A percentile compares a stretch with the other conserved stretches of the same genome.
These are phyloP conservation scores for Azorinus chamasolen DNA, from an alignment of 2,888 invertebrate species.

Conservation along the genomic window DNA sequence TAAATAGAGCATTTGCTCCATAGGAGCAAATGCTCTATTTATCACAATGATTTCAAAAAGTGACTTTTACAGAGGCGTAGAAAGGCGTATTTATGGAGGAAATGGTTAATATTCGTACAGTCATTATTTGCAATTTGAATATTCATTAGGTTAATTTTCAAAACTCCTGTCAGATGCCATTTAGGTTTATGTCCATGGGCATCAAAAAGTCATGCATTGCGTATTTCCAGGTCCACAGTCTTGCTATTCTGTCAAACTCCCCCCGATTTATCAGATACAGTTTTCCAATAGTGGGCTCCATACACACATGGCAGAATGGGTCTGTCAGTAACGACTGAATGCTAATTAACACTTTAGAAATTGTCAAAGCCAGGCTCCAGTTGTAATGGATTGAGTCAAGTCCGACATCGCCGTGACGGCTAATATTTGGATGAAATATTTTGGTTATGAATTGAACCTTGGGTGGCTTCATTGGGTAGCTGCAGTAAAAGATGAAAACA, in stretches of 20 bases:
- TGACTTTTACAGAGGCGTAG: too few relatives aligned
- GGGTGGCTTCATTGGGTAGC: conserved; percentile 97
- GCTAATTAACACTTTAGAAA: conserved; percentile 90
- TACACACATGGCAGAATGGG: conserved; percentile 95
- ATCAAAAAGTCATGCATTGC: conserved; percentile 87
- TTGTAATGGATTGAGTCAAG: conserved; percentile 98
- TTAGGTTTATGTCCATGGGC: conserved; percentile 78
- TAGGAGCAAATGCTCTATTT: too few relatives aligned
- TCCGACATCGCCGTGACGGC: conserved; percentile 97
- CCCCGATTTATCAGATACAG: conserved; percentile 92
- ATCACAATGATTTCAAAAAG: too few relatives aligned
- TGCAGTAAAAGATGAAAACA: conserved; percentile 70
- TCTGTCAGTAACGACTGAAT: conserved; percentile 88
- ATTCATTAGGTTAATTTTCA: too few relatives aligned
- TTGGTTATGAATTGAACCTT: conserved; percentile 96
- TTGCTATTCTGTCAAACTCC: conserved; percentile 93
- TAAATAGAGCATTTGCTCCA: too few relatives aligned
- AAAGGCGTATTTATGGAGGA: too few relatives aligned
- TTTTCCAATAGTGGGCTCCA: conserved; percentile 94
- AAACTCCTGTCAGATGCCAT: conserved; percentile 63
- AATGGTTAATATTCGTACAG: too few relatives aligned
- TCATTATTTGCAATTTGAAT: too few relatives aligned
- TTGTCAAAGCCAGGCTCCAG: conserved; percentile 97
- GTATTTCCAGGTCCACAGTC: conserved; percentile 96
- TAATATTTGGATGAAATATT: conserved; percentile 97